Percentiles rank a stretch among this genome's conserved stretches.
These are phyloP conservation scores for Goniozus legneri DNA, from an alignment of 1,140 invertebrate species.

Conservation along the genomic window DNA sequence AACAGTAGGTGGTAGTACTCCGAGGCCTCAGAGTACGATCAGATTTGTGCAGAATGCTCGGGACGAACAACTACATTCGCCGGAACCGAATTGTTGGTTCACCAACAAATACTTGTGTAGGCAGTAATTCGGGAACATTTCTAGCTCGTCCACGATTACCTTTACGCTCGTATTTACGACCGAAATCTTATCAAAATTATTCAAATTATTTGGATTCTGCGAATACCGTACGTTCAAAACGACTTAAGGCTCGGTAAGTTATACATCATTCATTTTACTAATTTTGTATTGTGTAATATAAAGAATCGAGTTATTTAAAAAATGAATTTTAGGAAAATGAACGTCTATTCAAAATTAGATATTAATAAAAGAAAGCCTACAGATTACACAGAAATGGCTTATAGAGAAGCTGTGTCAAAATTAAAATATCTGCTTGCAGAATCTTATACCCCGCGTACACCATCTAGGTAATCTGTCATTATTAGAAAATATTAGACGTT, in stretches of 20 bases:
- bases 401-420: constrained; percentile 76
- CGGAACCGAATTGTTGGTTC: constrained; percentile 16
- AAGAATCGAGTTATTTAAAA: background rate
- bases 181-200: constrained; percentile 18
- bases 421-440: constrained; percentile 72
- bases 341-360: constrained; percentile 36
- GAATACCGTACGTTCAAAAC: constrained; percentile 23
- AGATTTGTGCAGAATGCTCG: constrained; percentile 33
- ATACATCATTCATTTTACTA: too few relatives aligned
- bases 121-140: constrained; percentile 12
- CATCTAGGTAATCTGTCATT: constrained; percentile 29
- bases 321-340: constrained; percentile 32
- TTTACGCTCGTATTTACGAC: constrained; percentile 16
- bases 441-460: constrained; percentile 62
- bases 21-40: too few relatives aligned
- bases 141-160: constrained; percentile 22
- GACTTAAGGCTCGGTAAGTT: constrained; percentile 36
- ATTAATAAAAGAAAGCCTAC: constrained; percentile 53
- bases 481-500: too few relatives aligned
- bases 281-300: constrained; percentile 3
- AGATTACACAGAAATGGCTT: constrained; percentile 77
- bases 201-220: constrained; percentile 14
- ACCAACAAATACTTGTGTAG: constrained; percentile 12
- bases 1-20: constrained; percentile 16
- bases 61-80: constrained; percentile 27